Evolutionary conservation across 1,140 invertebrate species (phyloP).

Genomic region (Drosophila navojoa): DNA sequence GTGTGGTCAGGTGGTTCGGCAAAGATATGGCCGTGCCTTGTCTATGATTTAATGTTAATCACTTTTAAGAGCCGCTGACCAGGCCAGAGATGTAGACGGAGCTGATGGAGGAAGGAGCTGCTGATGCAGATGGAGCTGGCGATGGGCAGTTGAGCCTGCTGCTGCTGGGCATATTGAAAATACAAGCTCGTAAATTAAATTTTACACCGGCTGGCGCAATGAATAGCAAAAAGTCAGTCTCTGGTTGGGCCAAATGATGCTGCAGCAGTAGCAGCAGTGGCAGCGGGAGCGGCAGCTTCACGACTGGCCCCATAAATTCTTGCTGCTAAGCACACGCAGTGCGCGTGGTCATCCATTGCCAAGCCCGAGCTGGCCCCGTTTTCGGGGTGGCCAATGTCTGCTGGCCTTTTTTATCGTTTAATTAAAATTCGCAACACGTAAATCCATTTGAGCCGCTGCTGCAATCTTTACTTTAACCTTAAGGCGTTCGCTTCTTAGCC

Average conservation of each 20-base stretch:
- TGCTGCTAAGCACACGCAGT: conserved; percentile 77
- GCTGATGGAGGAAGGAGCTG: not conserved
- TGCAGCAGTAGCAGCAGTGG: conserved; percentile 5
- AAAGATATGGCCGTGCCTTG: conserved; percentile 63
- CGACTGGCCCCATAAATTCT: conserved; percentile 66
- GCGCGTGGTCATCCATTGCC: conserved; percentile 60
- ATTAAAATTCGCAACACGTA: conserved; percentile 83
- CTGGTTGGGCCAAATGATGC: conserved; percentile 64
- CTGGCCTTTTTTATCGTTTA: conserved; percentile 77
- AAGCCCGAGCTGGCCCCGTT: conserved; percentile 21
- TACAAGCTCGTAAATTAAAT: conserved; percentile 81
- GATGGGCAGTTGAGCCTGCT: not conserved
- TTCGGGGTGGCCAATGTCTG: conserved; percentile 49
- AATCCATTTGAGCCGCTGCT: conserved; percentile 82
- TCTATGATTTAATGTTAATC: conserved; percentile 81
- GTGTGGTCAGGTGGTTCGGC: conserved; percentile 67
- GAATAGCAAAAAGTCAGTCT: conserved; percentile 59
- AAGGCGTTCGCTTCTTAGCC: conserved; percentile 61
- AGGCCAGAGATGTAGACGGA: conserved; percentile 9
- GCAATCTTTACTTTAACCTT: conserved; percentile 83
- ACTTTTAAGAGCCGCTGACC: conserved; percentile 59
- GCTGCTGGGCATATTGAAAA: conserved; percentile 65
- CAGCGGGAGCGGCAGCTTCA: too few species aligned
- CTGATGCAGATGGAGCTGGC: conserved; percentile 3
- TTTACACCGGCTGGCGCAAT: conserved; percentile 70